Conservation (phyloP, 2,113 vertebrate genomes). For the Pseudorhombus dupliciocellatus region DNA sequence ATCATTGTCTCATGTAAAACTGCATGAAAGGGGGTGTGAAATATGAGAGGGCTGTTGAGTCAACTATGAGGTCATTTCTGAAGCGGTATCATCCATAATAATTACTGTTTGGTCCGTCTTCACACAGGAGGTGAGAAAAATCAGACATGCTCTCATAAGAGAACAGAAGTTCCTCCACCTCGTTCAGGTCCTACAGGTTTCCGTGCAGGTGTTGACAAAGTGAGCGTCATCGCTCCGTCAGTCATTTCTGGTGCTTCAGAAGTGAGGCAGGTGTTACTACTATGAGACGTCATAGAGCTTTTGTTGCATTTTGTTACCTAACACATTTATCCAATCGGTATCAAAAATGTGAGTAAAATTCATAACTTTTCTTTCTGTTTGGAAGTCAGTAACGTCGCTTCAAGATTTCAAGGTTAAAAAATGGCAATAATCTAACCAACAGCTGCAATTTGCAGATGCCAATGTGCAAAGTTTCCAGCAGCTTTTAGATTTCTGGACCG, state of each 20-base stretch:
- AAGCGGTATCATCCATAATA: conserved; percentile 13
- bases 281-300: not conserved
- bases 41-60: conserved; percentile 3
- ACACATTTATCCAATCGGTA: not conserved
- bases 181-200: conserved; percentile 41
- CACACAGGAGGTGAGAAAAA: conserved; percentile 12
- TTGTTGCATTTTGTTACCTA: conserved; percentile 24
- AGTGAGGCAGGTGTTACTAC: conserved; percentile 26
- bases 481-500: conserved; percentile 31
- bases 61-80: conserved; percentile 3
- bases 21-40: not conserved
- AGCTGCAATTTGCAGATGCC: conserved; percentile 36
- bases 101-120: conserved; percentile 9
- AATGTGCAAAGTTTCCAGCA: conserved; percentile 25
- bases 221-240: conserved; percentile 23
- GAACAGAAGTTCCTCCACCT: conserved; percentile 14
- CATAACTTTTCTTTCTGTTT: conserved; percentile 8
- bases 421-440: conserved; percentile 27
- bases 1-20: too few relatives aligned
- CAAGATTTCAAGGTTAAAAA: conserved; percentile 21
- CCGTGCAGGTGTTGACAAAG: conserved; percentile 45
- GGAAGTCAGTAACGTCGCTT: conserved; percentile 3
- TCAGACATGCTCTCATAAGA: conserved; percentile 51
- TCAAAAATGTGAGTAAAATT: not conserved
- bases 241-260: conserved; percentile 12